These are phyloP conservation scores for Glyphotaelius pellucidus DNA, from an alignment of 2,888 invertebrate genomes.

Conservation along the genomic window DNA sequence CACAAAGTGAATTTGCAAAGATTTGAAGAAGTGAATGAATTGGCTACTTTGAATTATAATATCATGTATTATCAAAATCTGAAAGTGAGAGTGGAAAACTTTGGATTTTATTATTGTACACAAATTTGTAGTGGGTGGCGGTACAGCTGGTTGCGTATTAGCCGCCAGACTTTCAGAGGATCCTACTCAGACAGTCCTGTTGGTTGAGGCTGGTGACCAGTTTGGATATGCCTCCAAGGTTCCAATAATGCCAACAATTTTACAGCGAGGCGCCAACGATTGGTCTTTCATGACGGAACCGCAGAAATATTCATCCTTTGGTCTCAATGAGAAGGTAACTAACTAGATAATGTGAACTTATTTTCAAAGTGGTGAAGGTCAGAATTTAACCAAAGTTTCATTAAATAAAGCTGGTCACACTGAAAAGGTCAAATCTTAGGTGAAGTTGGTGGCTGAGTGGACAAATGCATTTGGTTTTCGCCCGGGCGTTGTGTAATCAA, in stretches of 20 bases:
- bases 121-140: conserved; percentile 81
- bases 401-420: no score
- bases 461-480: no score
- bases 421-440: no score
- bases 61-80: background rate
- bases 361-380: background rate
- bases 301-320: conserved; percentile 82
- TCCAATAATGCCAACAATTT: conserved; percentile 82
- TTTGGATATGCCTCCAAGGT: conserved; percentile 82
- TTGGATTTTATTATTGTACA: background rate
- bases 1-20: no score
- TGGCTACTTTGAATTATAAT: no score
- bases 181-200: conserved; percentile 77
- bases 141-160: conserved; percentile 84
- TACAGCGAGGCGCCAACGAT: conserved; percentile 82
- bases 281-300: conserved; percentile 82
- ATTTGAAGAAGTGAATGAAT: no score
- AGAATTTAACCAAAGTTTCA: background rate
- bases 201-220: conserved; percentile 84
- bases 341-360: background rate
- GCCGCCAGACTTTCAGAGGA: conserved; percentile 81
- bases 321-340: conserved; percentile 78
- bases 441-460: no score
- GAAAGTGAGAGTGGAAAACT: background rate
- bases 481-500: no score